Evolutionary conservation across 2,888 invertebrate species (phyloP), one percentile per base, ranked within the genome.

Genomic region (Cephus sareptanus): DNA sequence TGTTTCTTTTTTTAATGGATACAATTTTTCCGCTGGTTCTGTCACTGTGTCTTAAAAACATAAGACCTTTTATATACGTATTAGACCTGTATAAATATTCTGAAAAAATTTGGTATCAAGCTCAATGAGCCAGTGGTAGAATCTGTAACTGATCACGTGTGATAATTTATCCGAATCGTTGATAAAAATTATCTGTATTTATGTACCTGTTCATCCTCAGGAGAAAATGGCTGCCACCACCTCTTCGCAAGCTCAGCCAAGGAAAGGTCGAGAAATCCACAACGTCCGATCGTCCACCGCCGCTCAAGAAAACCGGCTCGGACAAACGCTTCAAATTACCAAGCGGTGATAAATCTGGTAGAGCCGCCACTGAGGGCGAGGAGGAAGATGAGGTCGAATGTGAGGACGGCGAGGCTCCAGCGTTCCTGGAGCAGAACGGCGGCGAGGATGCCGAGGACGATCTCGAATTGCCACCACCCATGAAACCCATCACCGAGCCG

Each of bases 391-490:
- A 89, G 75, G 85, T 83, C 33, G 86, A 85, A 69, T 83, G 85
- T 78, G 87, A 89, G 73, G 88, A 89, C 31, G 83, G 83, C n/a
- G 91, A 90, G 76, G 85, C 85, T 73, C 83, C 87, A 30, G 83
- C 87, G 4, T 90, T 84, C 84, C 89, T 93, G 78, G 92, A 93
- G 71, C 92, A 93, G 77, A 93, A 93, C 75, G 93, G 93, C 78
- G 94, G 95, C 78, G 97, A 97, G 87, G 97, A 96, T 88, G 94
- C 93, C 23, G 96, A 96, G 83, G 96, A 95, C 83, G 97, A 97
- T 89, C 94, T 97, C 23, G 98, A 98, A 92, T 93, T 98, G 85
- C 98, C 98, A 76, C 98, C 98, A 68, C 98, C 98, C 1, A 98
- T 98, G 98, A 97, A 97, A 90, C 97, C 97, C n/a, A 96, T 98